Conservation (phyloP, 2,888 invertebrate species). For the Leptinotarsa juncta region DNA sequence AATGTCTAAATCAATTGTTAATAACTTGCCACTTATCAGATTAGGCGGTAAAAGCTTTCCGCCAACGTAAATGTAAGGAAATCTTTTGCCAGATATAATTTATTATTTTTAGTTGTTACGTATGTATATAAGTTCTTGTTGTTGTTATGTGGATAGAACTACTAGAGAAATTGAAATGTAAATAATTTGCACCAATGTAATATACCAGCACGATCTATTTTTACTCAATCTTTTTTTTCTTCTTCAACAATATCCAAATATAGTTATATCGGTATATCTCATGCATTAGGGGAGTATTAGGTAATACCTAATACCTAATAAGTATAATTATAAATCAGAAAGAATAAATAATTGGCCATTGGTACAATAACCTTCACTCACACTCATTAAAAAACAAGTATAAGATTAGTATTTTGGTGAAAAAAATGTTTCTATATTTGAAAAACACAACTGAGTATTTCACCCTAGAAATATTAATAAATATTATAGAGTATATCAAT, state of each 20-base stretch:
- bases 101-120: constrained; percentile 47
- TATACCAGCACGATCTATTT: constrained; percentile 37
- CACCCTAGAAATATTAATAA: too few species aligned
- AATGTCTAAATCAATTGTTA: constrained; percentile 53
- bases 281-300: too few species aligned
- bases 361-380: too few species aligned
- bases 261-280: too few species aligned
- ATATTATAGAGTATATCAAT: too few species aligned
- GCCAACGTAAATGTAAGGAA: constrained; percentile 2
- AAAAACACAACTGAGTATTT: too few species aligned
- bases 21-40: constrained; percentile 40
- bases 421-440: too few species aligned
- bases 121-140: constrained; percentile 50
- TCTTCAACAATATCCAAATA: constrained; percentile 17
- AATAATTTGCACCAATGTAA: constrained; percentile 43
- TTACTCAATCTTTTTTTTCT: constrained; percentile 41
- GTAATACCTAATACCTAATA: too few species aligned
- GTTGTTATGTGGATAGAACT: constrained; percentile 43
- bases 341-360: too few species aligned
- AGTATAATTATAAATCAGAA: too few species aligned
- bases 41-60: constrained; percentile 26
- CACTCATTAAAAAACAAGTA: too few species aligned
- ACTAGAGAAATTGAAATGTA: constrained; percentile 38
- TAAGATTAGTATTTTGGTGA: too few species aligned
- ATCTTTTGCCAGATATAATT: constrained; percentile 39